A percentile compares a stretch with the other conserved stretches of the same genome.
These are phyloP conservation scores for Mythimna vitellina DNA, from an alignment of 2,888 invertebrate genomes.

Conservation along the genomic window DNA sequence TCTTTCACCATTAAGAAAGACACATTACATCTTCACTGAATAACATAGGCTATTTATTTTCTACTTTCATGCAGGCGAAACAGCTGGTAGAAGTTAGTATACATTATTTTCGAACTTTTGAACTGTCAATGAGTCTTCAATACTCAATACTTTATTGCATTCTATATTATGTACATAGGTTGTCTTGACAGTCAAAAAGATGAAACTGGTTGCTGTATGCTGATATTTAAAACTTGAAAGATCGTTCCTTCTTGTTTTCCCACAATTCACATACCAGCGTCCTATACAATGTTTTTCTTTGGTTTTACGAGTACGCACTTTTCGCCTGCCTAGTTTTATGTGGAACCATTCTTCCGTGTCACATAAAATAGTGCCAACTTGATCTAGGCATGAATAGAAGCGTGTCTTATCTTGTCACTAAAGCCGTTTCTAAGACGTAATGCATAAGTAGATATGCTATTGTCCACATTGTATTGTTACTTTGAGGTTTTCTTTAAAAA, in stretches of 20 bases:
- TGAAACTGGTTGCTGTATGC: background rate
- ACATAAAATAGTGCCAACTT: conserved; percentile 36
- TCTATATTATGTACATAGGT: too few relatives aligned
- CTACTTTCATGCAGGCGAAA: too few relatives aligned
- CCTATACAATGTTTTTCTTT: conserved; percentile 30
- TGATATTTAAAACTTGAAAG: background rate
- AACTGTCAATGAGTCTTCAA: background rate
- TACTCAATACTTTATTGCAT: too few relatives aligned
- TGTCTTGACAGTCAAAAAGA: background rate
- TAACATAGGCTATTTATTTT: too few relatives aligned
- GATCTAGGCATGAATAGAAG: conserved; percentile 19
- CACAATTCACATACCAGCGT: conserved; percentile 14
- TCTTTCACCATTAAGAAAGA: too few relatives aligned
- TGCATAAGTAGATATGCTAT: background rate
- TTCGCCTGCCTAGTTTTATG: conserved; percentile 36
- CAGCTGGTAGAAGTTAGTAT: too few relatives aligned
- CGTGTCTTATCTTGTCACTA: conserved; percentile 41
- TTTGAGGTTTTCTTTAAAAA: background rate
- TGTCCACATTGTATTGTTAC: background rate
- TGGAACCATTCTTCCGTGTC: conserved; percentile 24
- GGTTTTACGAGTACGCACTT: conserved; percentile 39
- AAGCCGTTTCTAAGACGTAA: conserved; percentile 15
- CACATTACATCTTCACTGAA: too few relatives aligned
- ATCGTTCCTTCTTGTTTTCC: conserved; percentile 10
- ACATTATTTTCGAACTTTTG: background rate